Base-by-base conservation (phyloP, 1,140 invertebrate genomes). In the Tribolium castaneum region DNA sequence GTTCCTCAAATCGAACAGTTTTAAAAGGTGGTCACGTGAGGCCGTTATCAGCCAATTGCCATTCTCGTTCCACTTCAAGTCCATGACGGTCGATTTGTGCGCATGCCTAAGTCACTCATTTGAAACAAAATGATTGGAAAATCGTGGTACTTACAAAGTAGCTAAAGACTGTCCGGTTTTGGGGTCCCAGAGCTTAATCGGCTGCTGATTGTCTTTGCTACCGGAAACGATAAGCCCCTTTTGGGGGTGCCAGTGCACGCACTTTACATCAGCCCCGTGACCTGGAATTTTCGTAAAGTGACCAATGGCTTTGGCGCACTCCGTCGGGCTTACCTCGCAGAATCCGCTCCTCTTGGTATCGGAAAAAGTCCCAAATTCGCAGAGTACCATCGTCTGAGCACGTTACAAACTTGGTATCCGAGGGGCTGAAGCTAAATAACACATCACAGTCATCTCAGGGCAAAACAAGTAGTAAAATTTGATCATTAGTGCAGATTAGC, bases 31-130 rank as follows among this genome's bases (percentile, higher is more conserved):
- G 89, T 99, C 99, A 77, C 99, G 89, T 6, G 98, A 99, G 0
- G 97, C 98, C 7, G 98, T 99, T n/a, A 99, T 92, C 39, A 99
- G 87, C 98, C 99, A 99, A 87, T 99, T 99, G 1, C 99, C 99
- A 90, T 99, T 99, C 70, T 94, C 92, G 88, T 99, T 99, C 98
- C 98, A 99, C 87, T 98, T 96, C 2, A 99, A 90, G 86, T 99
- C 97, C 96, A 99, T 99, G 0, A 99, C 98, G 3, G 99, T 99
- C 59, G 95, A 98, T 88, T 99, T 99, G 88, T 99, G 99, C 12
- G 98, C 98, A 89, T 99, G 98, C 54, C 95, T 96, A 35, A 35
- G 19, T 70, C 30, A 74, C 19, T 7, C n/a, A 56, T 79, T 34
- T 19, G 16, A 19, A 19, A 19, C 16, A 19, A 19, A 51, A 50